A percentile compares a stretch with the other conserved stretches of the same genome.
Conservation (phyloP, 2,888 invertebrate genomes). For the Brachypalpus laphriformis region DNA sequence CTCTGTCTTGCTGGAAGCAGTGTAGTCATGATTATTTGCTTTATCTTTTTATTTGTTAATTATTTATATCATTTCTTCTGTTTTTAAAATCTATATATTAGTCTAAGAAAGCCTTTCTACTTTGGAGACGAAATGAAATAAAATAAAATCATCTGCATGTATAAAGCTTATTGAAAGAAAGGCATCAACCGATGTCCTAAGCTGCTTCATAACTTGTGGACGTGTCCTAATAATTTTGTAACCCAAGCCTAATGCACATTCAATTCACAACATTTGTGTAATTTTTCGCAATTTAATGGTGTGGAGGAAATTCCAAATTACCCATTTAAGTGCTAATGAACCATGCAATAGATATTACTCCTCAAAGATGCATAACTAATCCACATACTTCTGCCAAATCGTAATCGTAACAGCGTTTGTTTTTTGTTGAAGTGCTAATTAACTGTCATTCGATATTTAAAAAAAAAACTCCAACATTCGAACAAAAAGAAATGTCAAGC, state of each 20-base stretch:
- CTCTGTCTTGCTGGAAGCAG: too few species aligned
- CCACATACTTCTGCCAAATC: background rate
- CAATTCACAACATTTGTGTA: background rate
- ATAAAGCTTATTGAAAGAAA: too few species aligned
- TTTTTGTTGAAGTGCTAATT: slow-evolving; percentile 32
- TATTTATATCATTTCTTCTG: too few species aligned
- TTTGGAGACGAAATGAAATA: too few species aligned
- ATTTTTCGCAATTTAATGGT: background rate
- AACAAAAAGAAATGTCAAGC: background rate
- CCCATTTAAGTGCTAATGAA: slow-evolving; percentile 37
- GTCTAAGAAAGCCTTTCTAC: too few species aligned
- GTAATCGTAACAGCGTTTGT: background rate
- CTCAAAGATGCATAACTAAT: slow-evolving; percentile 23
- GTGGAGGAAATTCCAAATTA: slow-evolving; percentile 5
- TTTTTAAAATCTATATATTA: too few species aligned
- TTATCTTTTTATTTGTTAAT: too few species aligned
- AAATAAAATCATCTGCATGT: too few species aligned
- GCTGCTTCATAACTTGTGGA: too few species aligned
- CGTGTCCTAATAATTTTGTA: background rate
- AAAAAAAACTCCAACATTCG: background rate
- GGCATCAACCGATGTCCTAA: too few species aligned
- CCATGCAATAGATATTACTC: slow-evolving; percentile 1
- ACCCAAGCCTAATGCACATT: background rate
- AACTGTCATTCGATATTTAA: slow-evolving; percentile 3
- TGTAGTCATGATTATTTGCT: too few species aligned